Evolutionary conservation across 2,113 vertebrate species (phyloP), one percentile per base, ranked within the genome.

Genomic region (Pimephales promelas): DNA sequence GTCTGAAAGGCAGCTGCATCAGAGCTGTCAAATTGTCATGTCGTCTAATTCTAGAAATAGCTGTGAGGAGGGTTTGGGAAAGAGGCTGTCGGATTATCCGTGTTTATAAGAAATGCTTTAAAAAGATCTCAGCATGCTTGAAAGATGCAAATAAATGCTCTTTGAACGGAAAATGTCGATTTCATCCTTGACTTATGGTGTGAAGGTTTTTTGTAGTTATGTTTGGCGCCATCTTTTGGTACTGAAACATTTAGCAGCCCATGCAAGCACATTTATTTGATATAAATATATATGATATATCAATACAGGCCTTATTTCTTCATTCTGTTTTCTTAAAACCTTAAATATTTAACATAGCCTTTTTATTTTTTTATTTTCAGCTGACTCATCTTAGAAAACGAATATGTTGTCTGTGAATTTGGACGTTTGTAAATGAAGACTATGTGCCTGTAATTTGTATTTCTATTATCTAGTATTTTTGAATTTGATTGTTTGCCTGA

Each of bases 151-250:
- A 54, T 20, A 76, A 36, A 77, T n/a, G 28, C 28, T 56, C 49
- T 76, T 56, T 56, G 74, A 31, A 52, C 4, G 4, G 26, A 54
- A 78, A 43, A 78, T 16, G 31, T 10, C 7, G 22, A 77, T n/a
- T 76, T 40, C 71, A 73, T 49, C 71, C 18, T 24, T 57, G n/a
- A 6, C 31, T 59, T 40, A 59, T 59, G 22, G 22, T 18, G 22
- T 16, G 13, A 24, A 22, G 22, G 66, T 43, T 70, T 66, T 28
- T 10, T 34, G 61, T 14, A 31, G 61, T 59, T 57, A 10, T 43
- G 34, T 78, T 78, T 61, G 56, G 75, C 75, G 34, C 34, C 75
- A 78, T 78, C 75, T 78, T 36, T 5, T 43, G 75, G 75, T 16
- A 10, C 3, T 10, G 22, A 34, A 77, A 77, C 52, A 40, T 16